Evolutionary conservation across 2,888 invertebrate species (phyloP).

Genomic region (Oligia latruncula): DNA sequence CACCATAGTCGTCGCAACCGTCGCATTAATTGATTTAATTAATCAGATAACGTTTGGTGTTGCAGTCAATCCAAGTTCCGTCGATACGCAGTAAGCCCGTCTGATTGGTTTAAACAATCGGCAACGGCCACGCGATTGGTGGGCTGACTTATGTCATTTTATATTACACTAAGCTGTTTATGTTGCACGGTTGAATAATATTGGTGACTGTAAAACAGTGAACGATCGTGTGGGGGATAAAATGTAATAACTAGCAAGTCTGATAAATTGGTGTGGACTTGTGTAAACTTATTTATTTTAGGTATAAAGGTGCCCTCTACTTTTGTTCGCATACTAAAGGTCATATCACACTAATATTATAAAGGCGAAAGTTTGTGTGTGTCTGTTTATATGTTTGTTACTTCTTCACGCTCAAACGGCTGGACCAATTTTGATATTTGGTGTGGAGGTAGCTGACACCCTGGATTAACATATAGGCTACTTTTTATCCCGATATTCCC

Average conservation of each 20-base stretch:
- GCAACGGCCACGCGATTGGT: conserved; percentile 34
- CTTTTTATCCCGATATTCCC: too few relatives aligned
- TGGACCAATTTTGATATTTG: too few relatives aligned
- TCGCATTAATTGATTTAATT: conserved; percentile 58
- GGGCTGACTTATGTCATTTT: conserved; percentile 21
- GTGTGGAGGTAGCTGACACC: too few relatives aligned
- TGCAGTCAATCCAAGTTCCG: conserved; percentile 45
- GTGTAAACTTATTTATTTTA: background rate
- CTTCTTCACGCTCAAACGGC: too few relatives aligned
- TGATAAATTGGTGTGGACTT: background rate
- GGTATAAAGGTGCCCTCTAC: background rate
- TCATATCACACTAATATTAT: too few relatives aligned
- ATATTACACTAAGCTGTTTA: conserved; percentile 15
- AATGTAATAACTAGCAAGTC: background rate
- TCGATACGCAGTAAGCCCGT: conserved; percentile 33
- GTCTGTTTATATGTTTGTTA: too few relatives aligned
- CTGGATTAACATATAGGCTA: too few relatives aligned
- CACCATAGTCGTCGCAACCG: conserved; percentile 35
- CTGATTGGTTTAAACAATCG: conserved; percentile 50
- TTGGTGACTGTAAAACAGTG: conserved; percentile 10
- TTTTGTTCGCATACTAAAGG: background rate
- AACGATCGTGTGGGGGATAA: conserved; percentile 6
- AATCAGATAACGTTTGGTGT: conserved; percentile 42
- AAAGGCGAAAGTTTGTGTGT: too few relatives aligned
- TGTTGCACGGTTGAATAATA: conserved; percentile 34